Evolutionary conservation across 2,797 vertebrate species (phyloP).

Genomic region (Protosalanx chinensis): DNA sequence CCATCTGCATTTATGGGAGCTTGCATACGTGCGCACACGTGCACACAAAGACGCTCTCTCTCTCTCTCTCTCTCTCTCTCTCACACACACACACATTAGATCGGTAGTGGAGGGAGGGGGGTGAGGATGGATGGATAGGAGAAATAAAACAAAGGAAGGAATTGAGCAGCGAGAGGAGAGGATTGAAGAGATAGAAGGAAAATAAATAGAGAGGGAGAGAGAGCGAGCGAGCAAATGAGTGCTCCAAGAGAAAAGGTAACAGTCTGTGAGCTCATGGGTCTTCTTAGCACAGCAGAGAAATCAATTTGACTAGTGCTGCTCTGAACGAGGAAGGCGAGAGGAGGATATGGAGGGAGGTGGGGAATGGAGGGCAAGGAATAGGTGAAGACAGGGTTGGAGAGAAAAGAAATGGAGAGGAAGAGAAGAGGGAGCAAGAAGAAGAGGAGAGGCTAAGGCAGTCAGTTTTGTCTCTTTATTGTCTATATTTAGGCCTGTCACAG

Average conservation of each 20-base stretch:
- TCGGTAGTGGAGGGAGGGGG: neutral
- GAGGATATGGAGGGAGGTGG: slow-evolving; percentile 4
- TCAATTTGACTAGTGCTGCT: slow-evolving; percentile 69
- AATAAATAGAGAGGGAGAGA: neutral
- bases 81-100: neutral
- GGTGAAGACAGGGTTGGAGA: slow-evolving; percentile 43
- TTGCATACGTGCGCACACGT: neutral
- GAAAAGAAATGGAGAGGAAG: slow-evolving; percentile 18
- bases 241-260: slow-evolving; percentile 56
- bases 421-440: neutral
- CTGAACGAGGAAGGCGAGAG: slow-evolving; percentile 50
- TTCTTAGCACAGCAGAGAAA: slow-evolving; percentile 68
- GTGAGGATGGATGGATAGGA: neutral
- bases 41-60: slow-evolving; percentile 30
- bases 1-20: slow-evolving; percentile 44
- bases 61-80: slow-evolving; percentile 1
- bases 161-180: slow-evolving; percentile 11
- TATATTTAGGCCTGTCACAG: too few relatives aligned
- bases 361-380: slow-evolving; percentile 30
- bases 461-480: neutral
- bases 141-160: neutral
- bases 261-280: slow-evolving; percentile 67
- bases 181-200: neutral
- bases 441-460: neutral
- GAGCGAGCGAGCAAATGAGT: slow-evolving; percentile 34